These are phyloP conservation scores for Catajapyx aquilonaris DNA, from an alignment of 1,140 invertebrate genomes.

Conservation along the genomic window DNA sequence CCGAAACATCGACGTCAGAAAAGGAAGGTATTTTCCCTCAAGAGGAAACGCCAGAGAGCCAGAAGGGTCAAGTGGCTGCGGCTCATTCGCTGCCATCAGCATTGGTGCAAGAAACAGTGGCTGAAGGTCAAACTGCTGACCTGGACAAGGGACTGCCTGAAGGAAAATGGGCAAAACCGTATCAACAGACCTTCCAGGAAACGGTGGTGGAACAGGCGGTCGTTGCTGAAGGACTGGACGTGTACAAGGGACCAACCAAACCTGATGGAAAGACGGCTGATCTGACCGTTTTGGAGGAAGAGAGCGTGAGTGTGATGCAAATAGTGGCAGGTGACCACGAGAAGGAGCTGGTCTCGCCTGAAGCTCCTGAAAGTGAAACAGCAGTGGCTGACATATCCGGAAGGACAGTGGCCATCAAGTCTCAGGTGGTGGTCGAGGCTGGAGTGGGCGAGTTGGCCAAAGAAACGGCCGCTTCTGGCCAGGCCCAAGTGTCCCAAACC, in stretches of 20 bases:
- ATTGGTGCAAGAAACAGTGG: conserved; percentile 32
- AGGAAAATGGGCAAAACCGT: conserved; percentile 22
- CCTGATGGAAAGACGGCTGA: conserved; percentile 24
- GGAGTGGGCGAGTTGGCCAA: conserved; percentile 22
- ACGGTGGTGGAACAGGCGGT: conserved; percentile 28
- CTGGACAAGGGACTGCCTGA: conserved; percentile 20
- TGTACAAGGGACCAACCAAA: conserved; percentile 15
- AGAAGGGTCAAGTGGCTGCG: conserved; percentile 27
- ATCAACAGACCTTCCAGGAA: conserved; percentile 25
- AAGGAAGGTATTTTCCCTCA: conserved; percentile 28
- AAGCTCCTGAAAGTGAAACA: conserved; percentile 16
- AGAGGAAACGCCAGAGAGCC: conserved; percentile 28
- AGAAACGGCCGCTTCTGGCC: conserved; percentile 17
- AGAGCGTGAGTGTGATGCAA: conserved; percentile 30
- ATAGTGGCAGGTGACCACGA: conserved; percentile 24
- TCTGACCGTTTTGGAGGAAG: conserved; percentile 23
- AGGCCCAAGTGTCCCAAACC: conserved; percentile 24
- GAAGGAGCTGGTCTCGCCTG: conserved; percentile 15
- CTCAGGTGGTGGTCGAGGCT: conserved; percentile 26
- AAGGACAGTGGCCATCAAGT: conserved; percentile 25
- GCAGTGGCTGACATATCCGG: conserved; percentile 25
- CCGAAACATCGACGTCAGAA: conserved; percentile 28
- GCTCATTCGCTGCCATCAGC: conserved; percentile 30
- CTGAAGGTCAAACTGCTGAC: conserved; percentile 24
- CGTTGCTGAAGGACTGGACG: conserved; percentile 22